Evolutionary conservation across 2,888 invertebrate species (phyloP), one percentile per base, ranked within the genome.

Genomic region (Ptilodon capucinus): DNA sequence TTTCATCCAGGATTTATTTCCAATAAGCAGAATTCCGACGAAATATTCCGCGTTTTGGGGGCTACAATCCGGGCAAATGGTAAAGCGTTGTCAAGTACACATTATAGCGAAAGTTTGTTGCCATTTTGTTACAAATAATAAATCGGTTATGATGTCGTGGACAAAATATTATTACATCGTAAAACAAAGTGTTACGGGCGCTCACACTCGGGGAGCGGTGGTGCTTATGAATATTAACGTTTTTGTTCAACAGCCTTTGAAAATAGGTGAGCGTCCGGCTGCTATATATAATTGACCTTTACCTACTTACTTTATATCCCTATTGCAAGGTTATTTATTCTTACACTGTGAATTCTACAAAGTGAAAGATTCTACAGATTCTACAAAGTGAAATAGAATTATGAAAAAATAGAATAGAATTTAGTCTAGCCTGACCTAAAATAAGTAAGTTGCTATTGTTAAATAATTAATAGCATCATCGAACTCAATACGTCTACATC

Each of bases 1-100:
- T 80, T 84, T 81, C 75, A 83, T 80, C 78, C 81, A 67, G 79
- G 81, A 81, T 84, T 81, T 82, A 84, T 82, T 79, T 82, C 79
- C 84, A 82, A 84, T 83, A 82, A 81, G 76, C 78, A 71, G 70
- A 77, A 84, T 78, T 75, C 76, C 71, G 54, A 48, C 56, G 64
- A 70, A 79, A 81, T 78, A 81, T 80, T 77, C 71, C 72, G 59
- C 71, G 72, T 70, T 78, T 79, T 73, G 60, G 65, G 68, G n/a
- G 74, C 77, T 77, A 76, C 71, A 81, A 78, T 76, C 71, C 64
- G 51, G 62, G 61, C 60, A 64, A 71, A 69, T 68, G 46, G 69
- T 64, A 71, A 71, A 72, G 60, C 59, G 64, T 58, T 66, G 62
- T 71, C 64, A 70, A 68, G 63, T 57, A 67, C 54, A 63, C 51